phyloP scores from a whole-genome alignment of 2,113 vertebrate genomes.

The Thinocorus orbignyianus region DNA sequence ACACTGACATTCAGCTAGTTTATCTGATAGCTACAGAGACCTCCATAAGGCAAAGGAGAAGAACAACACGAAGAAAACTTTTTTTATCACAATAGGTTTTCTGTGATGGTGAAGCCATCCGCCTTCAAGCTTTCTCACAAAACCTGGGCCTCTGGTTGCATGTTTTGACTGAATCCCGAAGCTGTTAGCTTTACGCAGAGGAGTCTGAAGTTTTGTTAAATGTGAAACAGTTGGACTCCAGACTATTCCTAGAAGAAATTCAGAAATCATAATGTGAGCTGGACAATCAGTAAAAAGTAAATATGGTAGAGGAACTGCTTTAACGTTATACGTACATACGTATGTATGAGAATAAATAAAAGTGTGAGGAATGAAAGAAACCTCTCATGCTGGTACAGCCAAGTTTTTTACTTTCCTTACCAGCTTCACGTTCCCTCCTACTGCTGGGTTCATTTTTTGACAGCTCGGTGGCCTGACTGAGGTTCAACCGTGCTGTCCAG shows the following conservation, averaged over 20 bases:
- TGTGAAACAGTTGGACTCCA: not conserved
- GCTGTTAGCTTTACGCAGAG: not conserved
- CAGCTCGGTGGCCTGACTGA: not conserved
- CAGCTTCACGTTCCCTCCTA: not conserved
- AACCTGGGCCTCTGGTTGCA: not conserved
- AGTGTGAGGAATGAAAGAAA: not conserved
- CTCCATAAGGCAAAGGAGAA: not conserved
- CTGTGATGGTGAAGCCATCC: not conserved
- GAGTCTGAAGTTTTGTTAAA: not conserved
- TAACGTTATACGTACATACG: not conserved
- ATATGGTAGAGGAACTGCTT: not conserved
- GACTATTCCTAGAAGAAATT: not conserved
- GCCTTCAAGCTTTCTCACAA: not conserved
- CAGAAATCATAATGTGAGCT: not conserved
- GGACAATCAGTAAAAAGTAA: not conserved
- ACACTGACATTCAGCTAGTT: not conserved
- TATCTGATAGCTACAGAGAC: not conserved
- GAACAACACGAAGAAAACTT: not conserved
- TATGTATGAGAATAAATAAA: not conserved
- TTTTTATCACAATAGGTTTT: not conserved
- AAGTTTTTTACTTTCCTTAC: not conserved
- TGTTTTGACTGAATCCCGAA: not conserved
- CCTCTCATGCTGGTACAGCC: accelerated
- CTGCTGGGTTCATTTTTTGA: not conserved
- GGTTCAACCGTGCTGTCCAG: not conserved